These are phyloP conservation scores for Pilophorus perplexus DNA, from an alignment of 2,888 invertebrate genomes.

Conservation along the genomic window DNA sequence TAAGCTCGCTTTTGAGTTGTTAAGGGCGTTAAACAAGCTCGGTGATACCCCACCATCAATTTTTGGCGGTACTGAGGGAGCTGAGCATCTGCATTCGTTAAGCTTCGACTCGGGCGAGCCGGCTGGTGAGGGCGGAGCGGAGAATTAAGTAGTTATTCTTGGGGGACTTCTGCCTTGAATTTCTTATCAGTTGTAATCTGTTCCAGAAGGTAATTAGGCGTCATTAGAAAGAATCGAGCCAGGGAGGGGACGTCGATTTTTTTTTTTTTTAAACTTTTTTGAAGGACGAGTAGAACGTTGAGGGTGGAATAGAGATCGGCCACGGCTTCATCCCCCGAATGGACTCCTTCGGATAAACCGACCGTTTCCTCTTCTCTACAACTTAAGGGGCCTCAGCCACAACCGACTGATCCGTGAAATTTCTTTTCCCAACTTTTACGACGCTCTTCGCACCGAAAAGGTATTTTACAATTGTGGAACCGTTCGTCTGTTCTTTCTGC, in stretches of 20 bases:
- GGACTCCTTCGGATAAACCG: slow-evolving; percentile 9
- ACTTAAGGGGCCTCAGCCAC: background rate
- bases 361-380: background rate
- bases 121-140: background rate
- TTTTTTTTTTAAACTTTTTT: too few species aligned
- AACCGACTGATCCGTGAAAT: slow-evolving; percentile 30
- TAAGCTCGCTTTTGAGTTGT: too few species aligned
- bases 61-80: background rate
- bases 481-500: too few species aligned
- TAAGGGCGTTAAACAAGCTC: too few species aligned
- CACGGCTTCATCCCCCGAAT: background rate
- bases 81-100: slow-evolving; percentile 42
- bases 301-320: background rate
- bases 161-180: slow-evolving; percentile 39
- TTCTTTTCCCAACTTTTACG: slow-evolving; percentile 21
- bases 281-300: background rate
- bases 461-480: background rate
- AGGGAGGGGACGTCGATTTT: slow-evolving; percentile 1
- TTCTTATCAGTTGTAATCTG: slow-evolving; percentile 45
- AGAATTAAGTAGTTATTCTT: slow-evolving; percentile 45
- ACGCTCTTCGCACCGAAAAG: background rate
- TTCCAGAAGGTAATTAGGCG: slow-evolving; percentile 42
- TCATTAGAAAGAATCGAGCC: slow-evolving; percentile 43
- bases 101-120: slow-evolving; percentile 5
- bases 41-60: too few species aligned